These are phyloP conservation scores for Hypercompe scribonia DNA, from an alignment of 2,888 invertebrate genomes.

Conservation along the genomic window DNA sequence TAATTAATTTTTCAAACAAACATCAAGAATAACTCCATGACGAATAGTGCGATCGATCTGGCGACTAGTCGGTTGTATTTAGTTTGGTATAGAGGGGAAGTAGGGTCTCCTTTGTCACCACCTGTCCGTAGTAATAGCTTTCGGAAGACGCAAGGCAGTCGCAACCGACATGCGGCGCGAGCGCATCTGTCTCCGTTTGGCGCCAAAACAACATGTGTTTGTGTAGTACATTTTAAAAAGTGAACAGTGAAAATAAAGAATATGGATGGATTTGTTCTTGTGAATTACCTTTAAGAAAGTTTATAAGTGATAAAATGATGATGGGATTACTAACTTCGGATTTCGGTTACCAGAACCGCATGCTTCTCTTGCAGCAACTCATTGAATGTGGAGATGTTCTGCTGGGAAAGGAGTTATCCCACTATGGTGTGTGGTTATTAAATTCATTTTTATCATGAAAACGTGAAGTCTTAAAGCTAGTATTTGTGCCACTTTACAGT, in stretches of 20 bases:
- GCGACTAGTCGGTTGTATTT: constrained; percentile 56
- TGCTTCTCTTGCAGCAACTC: constrained; percentile 78
- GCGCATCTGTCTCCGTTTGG: constrained; percentile 79
- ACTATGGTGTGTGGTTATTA: constrained; percentile 63
- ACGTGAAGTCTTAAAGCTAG: neutral
- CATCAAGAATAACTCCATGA: constrained; percentile 40
- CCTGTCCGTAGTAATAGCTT: constrained; percentile 81
- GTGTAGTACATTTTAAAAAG: constrained; percentile 41
- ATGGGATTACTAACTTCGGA: constrained; percentile 79
- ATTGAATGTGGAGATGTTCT: constrained; percentile 80
- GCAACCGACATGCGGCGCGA: constrained; percentile 67
- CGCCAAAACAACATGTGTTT: constrained; percentile 72
- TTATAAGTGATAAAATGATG: constrained; percentile 63
- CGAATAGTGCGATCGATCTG: constrained; percentile 54
- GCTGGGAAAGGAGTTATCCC: constrained; percentile 67
- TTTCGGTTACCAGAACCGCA: constrained; percentile 76
- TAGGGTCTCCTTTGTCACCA: constrained; percentile 80
- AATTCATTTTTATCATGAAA: neutral
- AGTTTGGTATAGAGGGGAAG: constrained; percentile 71
- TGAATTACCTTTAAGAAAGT: constrained; percentile 18
- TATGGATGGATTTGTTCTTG: constrained; percentile 24
- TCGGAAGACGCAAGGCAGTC: constrained; percentile 78
- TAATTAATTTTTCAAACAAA: constrained; percentile 21
- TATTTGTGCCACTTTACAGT: neutral
- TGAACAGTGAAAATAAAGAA: constrained; percentile 16